Percentiles rank a stretch among this genome's conserved stretches.
phyloP scores from a whole-genome alignment of 2,113 vertebrate species.

The Zosterops hypoxanthus region DNA sequence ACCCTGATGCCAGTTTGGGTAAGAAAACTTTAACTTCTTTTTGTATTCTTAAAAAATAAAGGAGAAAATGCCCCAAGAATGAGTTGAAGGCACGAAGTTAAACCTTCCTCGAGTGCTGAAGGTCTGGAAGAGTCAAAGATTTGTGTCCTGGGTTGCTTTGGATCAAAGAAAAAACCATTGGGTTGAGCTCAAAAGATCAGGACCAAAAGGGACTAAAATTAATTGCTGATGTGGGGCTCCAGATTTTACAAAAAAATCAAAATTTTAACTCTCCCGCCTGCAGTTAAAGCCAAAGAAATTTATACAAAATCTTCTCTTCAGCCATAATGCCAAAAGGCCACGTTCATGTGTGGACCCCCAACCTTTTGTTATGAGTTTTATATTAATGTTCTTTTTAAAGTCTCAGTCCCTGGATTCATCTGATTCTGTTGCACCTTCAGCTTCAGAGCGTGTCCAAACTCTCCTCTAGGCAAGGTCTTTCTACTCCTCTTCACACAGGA shows the following conservation, averaged over 20 bases:
- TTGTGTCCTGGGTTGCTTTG: not conserved
- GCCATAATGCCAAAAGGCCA: not conserved
- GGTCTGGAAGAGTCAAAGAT: not conserved
- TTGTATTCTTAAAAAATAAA: not conserved
- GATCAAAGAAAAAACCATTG: not conserved
- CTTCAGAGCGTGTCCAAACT: accelerated
- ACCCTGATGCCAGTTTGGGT: not conserved
- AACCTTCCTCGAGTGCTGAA: not conserved
- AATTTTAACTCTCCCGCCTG: not conserved
- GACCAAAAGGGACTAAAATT: not conserved
- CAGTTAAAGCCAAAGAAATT: not conserved
- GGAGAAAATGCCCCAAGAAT: not conserved
- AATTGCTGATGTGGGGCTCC: not conserved
- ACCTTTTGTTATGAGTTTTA: not conserved
- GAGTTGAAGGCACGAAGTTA: not conserved
- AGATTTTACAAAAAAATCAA: not conserved
- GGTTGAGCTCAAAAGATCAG: not conserved
- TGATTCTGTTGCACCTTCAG: not conserved
- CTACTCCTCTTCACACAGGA: not conserved
- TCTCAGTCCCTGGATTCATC: not conserved
- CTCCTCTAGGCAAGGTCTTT: not conserved
- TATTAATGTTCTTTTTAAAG: not conserved
- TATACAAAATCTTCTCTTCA: not conserved
- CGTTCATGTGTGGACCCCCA: no score
- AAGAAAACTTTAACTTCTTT: not conserved